A percentile compares a stretch with the other conserved stretches of the same genome.
Conservation (phyloP, 1,140 invertebrate genomes). For the Diabrotica undecimpunctata region DNA sequence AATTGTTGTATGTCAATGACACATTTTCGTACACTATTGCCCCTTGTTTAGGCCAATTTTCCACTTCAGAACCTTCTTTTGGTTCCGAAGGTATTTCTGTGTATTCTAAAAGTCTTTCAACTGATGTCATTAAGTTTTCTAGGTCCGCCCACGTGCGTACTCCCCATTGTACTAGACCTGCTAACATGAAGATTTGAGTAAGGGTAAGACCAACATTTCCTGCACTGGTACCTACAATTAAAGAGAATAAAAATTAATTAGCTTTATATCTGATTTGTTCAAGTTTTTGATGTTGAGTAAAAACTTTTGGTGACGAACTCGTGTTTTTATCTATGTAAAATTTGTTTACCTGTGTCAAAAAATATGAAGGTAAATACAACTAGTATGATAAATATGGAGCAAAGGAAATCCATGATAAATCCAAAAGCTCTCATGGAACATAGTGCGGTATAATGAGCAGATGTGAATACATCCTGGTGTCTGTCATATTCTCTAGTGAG, state of each 20-base stretch:
- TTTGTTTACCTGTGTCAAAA: conserved; percentile 5
- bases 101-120: conserved; percentile 69
- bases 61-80: conserved; percentile 62
- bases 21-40: conserved; percentile 64
- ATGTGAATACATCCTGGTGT: conserved; percentile 61
- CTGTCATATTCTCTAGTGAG: conserved; percentile 59
- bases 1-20: conserved; percentile 62
- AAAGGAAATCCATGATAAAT: conserved; percentile 74
- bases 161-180: conserved; percentile 80
- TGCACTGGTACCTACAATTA: conserved; percentile 26
- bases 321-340: too few species aligned
- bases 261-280: too few species aligned
- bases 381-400: conserved; percentile 49
- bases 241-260: background rate
- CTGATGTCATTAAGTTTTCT: conserved; percentile 82
- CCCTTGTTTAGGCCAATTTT: conserved; percentile 60
- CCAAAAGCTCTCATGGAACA: conserved; percentile 64
- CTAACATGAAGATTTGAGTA: conserved; percentile 70
- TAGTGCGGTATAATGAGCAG: conserved; percentile 65
- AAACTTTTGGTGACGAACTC: too few species aligned
- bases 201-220: conserved; percentile 74
- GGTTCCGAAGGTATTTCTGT: conserved; percentile 66
- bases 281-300: too few species aligned
- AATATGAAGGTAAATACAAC: conserved; percentile 23
- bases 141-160: conserved; percentile 80